Conservation (phyloP, 2,113 vertebrate species). For the Cygnus atratus region DNA sequence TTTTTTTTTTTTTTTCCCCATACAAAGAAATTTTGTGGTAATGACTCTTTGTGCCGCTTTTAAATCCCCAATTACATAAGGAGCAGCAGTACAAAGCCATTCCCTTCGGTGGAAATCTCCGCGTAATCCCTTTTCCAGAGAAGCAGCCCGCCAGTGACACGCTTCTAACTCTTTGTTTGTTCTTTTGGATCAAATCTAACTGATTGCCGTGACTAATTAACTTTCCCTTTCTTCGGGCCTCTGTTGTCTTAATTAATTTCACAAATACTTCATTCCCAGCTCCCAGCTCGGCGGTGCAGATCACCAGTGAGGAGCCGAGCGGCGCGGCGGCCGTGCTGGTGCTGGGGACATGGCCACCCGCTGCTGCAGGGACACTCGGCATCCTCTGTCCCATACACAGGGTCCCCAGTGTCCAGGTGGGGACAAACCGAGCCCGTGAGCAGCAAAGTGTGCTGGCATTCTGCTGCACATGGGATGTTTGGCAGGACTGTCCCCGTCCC, state of each 20-base stretch:
- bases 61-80: slow-evolving; percentile 79
- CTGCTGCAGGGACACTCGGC: neutral
- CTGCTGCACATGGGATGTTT: neutral
- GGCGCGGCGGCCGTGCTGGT: fast-evolving
- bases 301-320: neutral
- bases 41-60: slow-evolving; percentile 75
- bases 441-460: neutral
- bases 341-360: neutral
- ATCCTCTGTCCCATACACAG: neutral
- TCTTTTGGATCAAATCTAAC: slow-evolving; percentile 79
- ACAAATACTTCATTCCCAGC: slow-evolving; percentile 61
- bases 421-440: neutral
- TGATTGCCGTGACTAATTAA: slow-evolving; percentile 80
- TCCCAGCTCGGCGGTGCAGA: slow-evolving; percentile 51
- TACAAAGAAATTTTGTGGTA: slow-evolving; percentile 73
- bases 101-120: slow-evolving; percentile 76
- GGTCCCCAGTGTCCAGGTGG: neutral
- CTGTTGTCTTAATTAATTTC: slow-evolving; percentile 81
- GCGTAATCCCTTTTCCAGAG: slow-evolving; percentile 76
- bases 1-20: slow-evolving; percentile 46
- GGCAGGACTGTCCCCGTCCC: neutral
- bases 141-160: slow-evolving; percentile 72
- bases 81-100: slow-evolving; percentile 73
- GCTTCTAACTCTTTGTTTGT: slow-evolving; percentile 76
- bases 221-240: slow-evolving; percentile 75